phyloP scores from a whole-genome alignment of 2,797 vertebrate species.

The Phrynocephalus vlangalii region DNA sequence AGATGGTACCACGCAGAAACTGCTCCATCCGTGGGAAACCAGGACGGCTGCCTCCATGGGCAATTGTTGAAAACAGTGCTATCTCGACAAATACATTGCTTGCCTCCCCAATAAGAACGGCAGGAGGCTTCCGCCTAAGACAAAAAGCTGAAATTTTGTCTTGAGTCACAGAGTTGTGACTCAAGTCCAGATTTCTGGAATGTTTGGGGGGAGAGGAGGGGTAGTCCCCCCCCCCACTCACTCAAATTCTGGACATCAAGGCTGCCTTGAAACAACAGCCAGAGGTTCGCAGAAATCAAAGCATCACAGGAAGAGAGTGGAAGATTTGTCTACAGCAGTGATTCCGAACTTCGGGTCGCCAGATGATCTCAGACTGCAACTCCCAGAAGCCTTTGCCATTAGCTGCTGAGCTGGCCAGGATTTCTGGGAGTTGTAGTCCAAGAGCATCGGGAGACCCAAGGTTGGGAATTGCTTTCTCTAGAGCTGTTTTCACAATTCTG shows the following conservation, averaged over 20 bases:
- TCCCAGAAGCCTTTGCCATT: too few species aligned
- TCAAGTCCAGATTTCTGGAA: not conserved
- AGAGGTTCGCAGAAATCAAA: not conserved
- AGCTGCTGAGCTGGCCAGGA: too few species aligned
- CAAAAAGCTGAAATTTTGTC: not conserved
- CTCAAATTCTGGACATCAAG: not conserved
- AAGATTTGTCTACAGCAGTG: not conserved
- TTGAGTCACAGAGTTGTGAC: not conserved
- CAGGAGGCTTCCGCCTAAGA: too few species aligned
- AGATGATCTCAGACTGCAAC: too few species aligned
- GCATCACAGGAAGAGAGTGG: not conserved
- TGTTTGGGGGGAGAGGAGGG: not conserved
- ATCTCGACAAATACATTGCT: not conserved
- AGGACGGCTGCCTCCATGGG: constrained; percentile 1
- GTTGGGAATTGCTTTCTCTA: not conserved
- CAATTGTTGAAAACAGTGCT: constrained; percentile 5
- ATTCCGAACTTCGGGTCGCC: too few species aligned
- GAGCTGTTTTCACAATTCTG: not conserved
- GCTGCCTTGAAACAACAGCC: not conserved
- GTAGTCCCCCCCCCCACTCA: not conserved
- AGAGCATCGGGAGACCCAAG: too few species aligned
- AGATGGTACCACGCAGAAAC: constrained; percentile 4
- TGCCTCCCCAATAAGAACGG: not conserved
- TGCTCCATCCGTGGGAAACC: constrained; percentile 21
- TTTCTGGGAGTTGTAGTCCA: too few species aligned